These are phyloP conservation scores for Arizona elegans DNA, from an alignment of 2,113 vertebrate species.

Conservation along the genomic window DNA sequence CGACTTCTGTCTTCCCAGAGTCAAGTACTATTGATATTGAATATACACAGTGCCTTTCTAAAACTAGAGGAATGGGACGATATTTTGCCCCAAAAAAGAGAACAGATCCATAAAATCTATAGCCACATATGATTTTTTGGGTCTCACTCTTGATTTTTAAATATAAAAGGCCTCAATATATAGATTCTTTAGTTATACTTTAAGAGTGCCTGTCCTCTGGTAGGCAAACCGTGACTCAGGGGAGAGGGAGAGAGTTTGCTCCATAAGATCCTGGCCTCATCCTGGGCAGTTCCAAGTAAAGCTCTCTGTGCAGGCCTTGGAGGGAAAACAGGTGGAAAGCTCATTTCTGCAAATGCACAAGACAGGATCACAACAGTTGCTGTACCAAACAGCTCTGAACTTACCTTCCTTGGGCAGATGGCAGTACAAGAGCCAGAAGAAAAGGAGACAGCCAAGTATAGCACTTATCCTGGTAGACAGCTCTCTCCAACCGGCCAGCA, in stretches of 20 bases:
- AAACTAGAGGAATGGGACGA: not conserved
- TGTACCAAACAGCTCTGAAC: not conserved
- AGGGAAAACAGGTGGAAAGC: not conserved
- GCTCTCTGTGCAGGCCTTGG: too few species aligned
- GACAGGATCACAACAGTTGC: not conserved
- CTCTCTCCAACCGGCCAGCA: conserved; percentile 79
- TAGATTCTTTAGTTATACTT: not conserved
- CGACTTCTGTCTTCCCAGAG: not conserved
- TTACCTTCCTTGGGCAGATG: conserved; percentile 82
- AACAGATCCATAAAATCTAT: not conserved
- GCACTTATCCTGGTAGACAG: conserved; percentile 79
- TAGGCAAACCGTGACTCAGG: not conserved
- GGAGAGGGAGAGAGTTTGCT: too few species aligned
- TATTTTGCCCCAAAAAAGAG: not conserved
- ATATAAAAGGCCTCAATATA: not conserved
- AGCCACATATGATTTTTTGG: not conserved
- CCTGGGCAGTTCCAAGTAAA: not conserved
- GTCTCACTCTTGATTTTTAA: not conserved
- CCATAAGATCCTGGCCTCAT: not conserved
- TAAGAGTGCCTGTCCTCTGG: too few species aligned
- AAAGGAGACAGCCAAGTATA: conserved; percentile 79
- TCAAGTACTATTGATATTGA: not conserved
- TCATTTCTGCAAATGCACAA: not conserved
- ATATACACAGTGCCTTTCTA: not conserved
- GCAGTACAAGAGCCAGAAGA: conserved; percentile 80